Base-by-base conservation (phyloP, 1,140 invertebrate species). In the Dinoponera quadriceps region DNA sequence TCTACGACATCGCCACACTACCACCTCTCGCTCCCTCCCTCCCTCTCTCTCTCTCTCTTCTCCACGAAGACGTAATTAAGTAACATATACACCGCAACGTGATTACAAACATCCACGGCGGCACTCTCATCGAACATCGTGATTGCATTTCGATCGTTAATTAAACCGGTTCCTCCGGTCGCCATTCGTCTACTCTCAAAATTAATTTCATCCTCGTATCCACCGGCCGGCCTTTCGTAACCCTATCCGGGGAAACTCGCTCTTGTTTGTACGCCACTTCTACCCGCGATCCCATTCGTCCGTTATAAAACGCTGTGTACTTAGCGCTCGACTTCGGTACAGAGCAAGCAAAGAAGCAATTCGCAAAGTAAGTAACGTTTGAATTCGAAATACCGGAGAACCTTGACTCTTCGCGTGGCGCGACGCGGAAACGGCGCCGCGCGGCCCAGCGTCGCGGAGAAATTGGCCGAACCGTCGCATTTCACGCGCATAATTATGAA, bases 271-370 rank as follows among this genome's bases (percentile, higher is more conserved):
- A 80, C 54, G 75, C 65, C 75, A 80, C 75, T 80, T 80, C 75
- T 80, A 71, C 69, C 65, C 51, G 75, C 65, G 63, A 78, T 71
- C 33, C 75, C 65, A 71, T 71, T 80, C 65, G 75, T 71, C 75
- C 65, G 75, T 80, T 80, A 80, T 80, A 80, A 80, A 80, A 80
- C 75, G 65, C 51, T 80, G 65, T 80, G 65, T 80, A 71, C 54
- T 80, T 27, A 69, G 75, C 68, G 33, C 75, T 80, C 54, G 75
- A 80, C 75, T 80, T 65, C 33, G 65, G 51, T 80, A 80, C 65
- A 69, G 65, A 69, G 75, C 75, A 78, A 78, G 75, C 75, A 80
- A 80, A 80, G 75, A 80, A 80, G 75, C 75, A 80, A 80, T 80
- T 80, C 65, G 57, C 65, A 80, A 80, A 80, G 75, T 78, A 78